Base-by-base conservation (phyloP, 1,140 invertebrate species). In the Drosophila kikkawai region DNA sequence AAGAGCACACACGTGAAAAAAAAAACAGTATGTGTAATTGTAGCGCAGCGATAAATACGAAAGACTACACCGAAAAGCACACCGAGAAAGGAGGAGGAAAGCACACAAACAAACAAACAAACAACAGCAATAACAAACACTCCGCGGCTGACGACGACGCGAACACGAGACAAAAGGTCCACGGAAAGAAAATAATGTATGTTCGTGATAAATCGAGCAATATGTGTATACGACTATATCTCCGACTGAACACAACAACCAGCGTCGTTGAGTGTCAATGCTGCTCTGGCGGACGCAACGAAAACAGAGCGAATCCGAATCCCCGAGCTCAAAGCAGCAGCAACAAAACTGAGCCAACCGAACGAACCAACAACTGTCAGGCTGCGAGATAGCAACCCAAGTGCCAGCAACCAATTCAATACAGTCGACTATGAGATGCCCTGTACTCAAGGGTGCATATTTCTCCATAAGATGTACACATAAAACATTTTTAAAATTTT, bases 1-100 rank as follows among this genome's bases (percentile, higher is more conserved):
- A 70, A 68, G 39, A 39, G 45, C 37, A 70, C 41, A 75, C 60
- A 75, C 71, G 50, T 70, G 44, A 73, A 74, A 74, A 70, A 70
- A 58, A 73, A 19, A 56, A n/a, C n/a, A n/a, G 36, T 56, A 39
- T 56, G 36, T 39, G 50, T 59, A 58, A 48, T 32, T 59, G 41
- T 71, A 73, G 41, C 66, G 67, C 58, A 37, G 56, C 53, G 55
- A 70, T 50, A 73, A 73, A 56, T 59, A 48, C 44, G 56, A 71
- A 37, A 61, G 45, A 58, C 37, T 58, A 60, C 47, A 45, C 36
- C 53, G 64, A 71, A 68, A 73, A 71, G 53, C 36, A 39, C 53
- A 56, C 53, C 36, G 53, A 56, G n/a, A n/a, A 56, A 26, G 53
- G 19, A 39, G 37, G 36, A 56, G 36, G 2, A n/a, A 26, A 56